A percentile compares a stretch with the other conserved stretches of the same genome.
Evolutionary conservation across 2,113 vertebrate species (phyloP).

Genomic region (Speoplatyrhinus poulsoni): DNA sequence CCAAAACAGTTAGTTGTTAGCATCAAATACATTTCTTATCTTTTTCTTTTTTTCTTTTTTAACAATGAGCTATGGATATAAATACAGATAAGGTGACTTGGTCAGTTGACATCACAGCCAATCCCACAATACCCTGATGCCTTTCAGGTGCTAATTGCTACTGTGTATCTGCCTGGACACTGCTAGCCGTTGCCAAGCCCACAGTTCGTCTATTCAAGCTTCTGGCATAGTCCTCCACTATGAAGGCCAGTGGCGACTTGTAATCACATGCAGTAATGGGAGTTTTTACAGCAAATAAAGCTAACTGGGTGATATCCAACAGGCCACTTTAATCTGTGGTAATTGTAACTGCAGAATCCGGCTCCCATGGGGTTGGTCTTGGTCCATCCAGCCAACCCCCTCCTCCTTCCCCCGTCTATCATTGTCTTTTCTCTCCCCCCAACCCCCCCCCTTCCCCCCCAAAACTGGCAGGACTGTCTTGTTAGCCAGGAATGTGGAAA

Average conservation of each 20-base stretch:
- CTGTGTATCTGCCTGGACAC: slow-evolving; percentile 23
- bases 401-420: not conserved
- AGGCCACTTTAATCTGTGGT: slow-evolving; percentile 53
- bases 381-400: slow-evolving; percentile 5
- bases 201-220: not conserved
- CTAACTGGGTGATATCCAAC: slow-evolving; percentile 50
- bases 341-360: slow-evolving; percentile 32
- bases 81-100: slow-evolving; percentile 3
- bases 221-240: slow-evolving; percentile 6
- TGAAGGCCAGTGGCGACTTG: slow-evolving; percentile 35
- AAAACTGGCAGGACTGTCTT: slow-evolving; percentile 22
- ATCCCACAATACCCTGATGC: slow-evolving; percentile 30
- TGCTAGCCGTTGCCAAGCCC: not conserved
- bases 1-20: not conserved
- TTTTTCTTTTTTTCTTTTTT: not conserved
- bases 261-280: slow-evolving; percentile 26
- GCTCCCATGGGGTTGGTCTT: slow-evolving; percentile 43
- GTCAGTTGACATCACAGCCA: not conserved
- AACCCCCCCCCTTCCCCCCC: not conserved
- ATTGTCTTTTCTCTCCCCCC: not conserved
- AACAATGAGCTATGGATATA: not conserved
- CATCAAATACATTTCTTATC: slow-evolving; percentile 9
- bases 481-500: slow-evolving; percentile 63
- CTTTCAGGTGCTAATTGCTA: slow-evolving; percentile 61
- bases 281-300: slow-evolving; percentile 53